Conservation (phyloP, 1,140 invertebrate species). For the Bombus waltoni region DNA sequence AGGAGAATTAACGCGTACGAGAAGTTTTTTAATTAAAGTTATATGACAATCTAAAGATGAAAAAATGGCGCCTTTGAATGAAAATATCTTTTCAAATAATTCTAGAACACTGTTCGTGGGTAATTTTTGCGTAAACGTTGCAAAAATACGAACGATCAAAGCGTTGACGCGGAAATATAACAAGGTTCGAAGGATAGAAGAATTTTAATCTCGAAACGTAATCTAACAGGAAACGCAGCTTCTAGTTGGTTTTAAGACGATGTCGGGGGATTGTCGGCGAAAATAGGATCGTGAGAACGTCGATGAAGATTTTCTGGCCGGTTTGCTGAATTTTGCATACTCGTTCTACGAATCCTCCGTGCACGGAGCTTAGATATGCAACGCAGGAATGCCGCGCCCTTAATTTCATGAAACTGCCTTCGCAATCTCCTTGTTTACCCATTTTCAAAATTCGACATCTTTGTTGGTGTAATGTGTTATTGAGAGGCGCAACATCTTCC, state of each 20-base stretch:
- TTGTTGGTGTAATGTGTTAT: conserved; percentile 5
- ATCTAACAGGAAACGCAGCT: not conserved
- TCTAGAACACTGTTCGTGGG: no score
- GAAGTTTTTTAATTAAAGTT: no score
- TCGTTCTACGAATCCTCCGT: not conserved
- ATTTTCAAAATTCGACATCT: conserved; percentile 6
- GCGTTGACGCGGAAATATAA: not conserved
- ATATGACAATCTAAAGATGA: no score
- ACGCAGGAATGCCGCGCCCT: not conserved
- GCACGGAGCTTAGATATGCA: not conserved
- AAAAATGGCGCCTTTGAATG: no score
- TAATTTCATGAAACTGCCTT: not conserved
- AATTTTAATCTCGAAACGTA: not conserved
- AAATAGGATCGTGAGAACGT: not conserved
- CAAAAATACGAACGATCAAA: not conserved
- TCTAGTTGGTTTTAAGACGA: not conserved
- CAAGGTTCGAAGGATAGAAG: not conserved
- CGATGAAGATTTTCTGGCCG: not conserved
- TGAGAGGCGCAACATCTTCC: not conserved
- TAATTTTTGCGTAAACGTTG: no score
- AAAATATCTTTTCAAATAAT: no score
- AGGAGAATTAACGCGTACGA: no score
- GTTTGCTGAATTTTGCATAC: conserved; percentile 1
- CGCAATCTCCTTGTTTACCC: not conserved
- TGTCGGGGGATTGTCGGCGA: not conserved